phyloP scores from a whole-genome alignment of 1,140 invertebrate genomes.

The Liolophura sinensis region DNA sequence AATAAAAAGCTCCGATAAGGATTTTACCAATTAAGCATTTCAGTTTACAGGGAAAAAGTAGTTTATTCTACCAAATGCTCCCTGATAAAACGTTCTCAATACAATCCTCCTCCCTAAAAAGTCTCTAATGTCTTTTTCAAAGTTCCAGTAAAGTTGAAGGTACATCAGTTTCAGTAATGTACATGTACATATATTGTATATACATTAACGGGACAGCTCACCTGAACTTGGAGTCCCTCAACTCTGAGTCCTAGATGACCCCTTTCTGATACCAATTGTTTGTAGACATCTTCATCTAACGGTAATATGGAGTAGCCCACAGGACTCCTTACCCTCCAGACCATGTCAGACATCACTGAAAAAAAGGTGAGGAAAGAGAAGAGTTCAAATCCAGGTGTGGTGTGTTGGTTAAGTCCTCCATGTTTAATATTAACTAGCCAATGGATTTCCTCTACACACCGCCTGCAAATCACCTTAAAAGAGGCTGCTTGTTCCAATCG shows the following conservation, averaged over 20 bases:
- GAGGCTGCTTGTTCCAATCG: too few species aligned
- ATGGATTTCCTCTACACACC: too few species aligned
- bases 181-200: too few species aligned
- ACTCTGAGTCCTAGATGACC: slow-evolving; percentile 33
- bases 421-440: not conserved
- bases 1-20: too few species aligned
- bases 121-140: not conserved
- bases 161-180: not conserved
- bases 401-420: not conserved
- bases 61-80: too few species aligned
- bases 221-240: slow-evolving; percentile 41
- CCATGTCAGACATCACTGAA: slow-evolving; percentile 43
- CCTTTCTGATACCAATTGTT: slow-evolving; percentile 26
- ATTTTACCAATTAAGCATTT: too few species aligned
- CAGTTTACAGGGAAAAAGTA: too few species aligned
- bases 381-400: too few species aligned
- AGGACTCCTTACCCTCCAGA: slow-evolving; percentile 40
- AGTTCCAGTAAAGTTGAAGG: not conserved
- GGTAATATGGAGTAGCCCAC: slow-evolving; percentile 40
- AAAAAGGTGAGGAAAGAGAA: not conserved
- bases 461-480: too few species aligned
- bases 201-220: slow-evolving; percentile 13
- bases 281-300: slow-evolving; percentile 40
- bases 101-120: not conserved
- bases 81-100: too few species aligned